Evolutionary conservation across 2,113 vertebrate genomes (phyloP).

Genomic region (Lipophrys pholis): DNA sequence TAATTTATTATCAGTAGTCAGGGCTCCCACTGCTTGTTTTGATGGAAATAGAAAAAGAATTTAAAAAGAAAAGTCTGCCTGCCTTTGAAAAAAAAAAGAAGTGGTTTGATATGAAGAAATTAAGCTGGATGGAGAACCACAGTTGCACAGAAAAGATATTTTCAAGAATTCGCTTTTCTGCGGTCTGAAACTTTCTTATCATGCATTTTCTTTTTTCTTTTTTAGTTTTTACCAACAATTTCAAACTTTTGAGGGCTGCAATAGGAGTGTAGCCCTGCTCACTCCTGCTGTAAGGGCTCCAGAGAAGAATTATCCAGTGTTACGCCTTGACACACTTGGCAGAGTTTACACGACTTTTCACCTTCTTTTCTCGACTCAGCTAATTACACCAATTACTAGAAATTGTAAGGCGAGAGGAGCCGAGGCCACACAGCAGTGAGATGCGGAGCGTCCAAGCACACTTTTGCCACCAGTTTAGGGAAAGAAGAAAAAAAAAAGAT

Average conservation of each 20-base stretch:
- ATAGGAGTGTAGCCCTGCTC: slow-evolving; percentile 23
- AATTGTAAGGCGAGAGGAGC: background rate
- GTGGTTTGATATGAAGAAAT: slow-evolving; percentile 49
- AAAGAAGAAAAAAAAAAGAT: slow-evolving; percentile 53
- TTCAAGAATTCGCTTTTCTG: slow-evolving; percentile 36
- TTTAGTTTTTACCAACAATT: background rate
- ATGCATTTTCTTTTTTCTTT: slow-evolving; percentile 1
- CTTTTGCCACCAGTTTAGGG: slow-evolving; percentile 19
- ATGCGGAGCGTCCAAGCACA: slow-evolving; percentile 4
- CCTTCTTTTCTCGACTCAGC: slow-evolving; percentile 15
- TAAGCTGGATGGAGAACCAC: slow-evolving; percentile 32
- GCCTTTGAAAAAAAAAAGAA: slow-evolving; percentile 41
- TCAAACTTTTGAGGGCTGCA: background rate
- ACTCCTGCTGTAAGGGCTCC: slow-evolving; percentile 3
- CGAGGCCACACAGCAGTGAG: slow-evolving; percentile 22
- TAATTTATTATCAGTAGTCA: slow-evolving; percentile 77
- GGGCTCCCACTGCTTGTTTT: slow-evolving; percentile 62
- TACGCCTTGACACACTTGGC: slow-evolving; percentile 53
- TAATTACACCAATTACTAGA: slow-evolving; percentile 30
- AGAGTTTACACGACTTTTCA: slow-evolving; percentile 22
- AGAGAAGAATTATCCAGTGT: slow-evolving; percentile 3
- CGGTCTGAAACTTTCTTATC: slow-evolving; percentile 36
- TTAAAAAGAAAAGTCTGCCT: slow-evolving; percentile 9
- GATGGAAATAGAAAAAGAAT: slow-evolving; percentile 31
- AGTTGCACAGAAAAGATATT: background rate